Evolutionary conservation across 2,113 vertebrate species (phyloP).

Genomic region (Corythaixoides concolor): DNA sequence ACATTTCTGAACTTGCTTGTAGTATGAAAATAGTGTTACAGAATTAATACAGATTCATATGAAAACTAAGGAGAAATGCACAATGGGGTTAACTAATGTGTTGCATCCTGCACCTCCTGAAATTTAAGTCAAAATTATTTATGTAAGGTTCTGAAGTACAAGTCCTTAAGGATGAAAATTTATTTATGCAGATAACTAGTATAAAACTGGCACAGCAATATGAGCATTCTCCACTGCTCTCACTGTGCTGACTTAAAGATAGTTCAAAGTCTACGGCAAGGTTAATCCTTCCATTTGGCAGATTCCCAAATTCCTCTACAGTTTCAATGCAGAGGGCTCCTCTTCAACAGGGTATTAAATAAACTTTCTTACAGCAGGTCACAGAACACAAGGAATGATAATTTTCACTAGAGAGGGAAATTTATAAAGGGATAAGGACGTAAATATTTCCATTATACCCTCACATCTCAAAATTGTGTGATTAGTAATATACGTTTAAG

Average conservation of each 20-base stretch:
- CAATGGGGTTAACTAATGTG: not conserved
- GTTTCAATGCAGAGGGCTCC: not conserved
- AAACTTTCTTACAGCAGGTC: not conserved
- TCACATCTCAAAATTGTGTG: not conserved
- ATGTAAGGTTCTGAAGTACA: not conserved
- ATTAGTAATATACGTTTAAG: not conserved
- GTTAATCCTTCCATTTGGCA: not conserved
- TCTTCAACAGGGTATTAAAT: not conserved
- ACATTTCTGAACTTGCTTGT: not conserved
- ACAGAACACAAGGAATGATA: not conserved
- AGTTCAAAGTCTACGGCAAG: not conserved
- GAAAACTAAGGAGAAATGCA: not conserved
- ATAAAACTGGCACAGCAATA: not conserved
- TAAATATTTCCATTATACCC: not conserved
- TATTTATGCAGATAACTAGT: not conserved
- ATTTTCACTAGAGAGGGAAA: not conserved
- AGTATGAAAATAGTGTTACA: not conserved
- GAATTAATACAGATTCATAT: not conserved
- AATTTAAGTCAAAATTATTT: not conserved
- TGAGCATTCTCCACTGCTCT: not conserved
- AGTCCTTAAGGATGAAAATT: not conserved
- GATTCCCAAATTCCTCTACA: not conserved
- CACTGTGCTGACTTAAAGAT: not conserved
- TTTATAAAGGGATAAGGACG: not conserved
- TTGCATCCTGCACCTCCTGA: not conserved